phyloP scores from a whole-genome alignment of 2,113 vertebrate genomes.

The Laterallus jamaicensis region DNA sequence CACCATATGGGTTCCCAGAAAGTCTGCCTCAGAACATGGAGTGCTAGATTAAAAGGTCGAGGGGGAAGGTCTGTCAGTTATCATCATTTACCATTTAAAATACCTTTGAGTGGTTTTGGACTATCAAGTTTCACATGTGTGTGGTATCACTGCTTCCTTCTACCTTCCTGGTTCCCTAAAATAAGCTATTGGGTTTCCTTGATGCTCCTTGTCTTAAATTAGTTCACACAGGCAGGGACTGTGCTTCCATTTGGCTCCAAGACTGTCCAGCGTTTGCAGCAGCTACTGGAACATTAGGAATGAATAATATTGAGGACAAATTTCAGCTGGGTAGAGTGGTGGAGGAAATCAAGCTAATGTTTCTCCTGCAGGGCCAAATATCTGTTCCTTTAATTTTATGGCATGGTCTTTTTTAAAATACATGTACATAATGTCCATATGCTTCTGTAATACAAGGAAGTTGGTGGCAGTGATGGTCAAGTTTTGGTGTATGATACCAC shows the following conservation, averaged over 20 bases:
- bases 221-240: not conserved
- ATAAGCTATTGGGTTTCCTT: not conserved
- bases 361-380: not conserved
- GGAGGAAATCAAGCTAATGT: not conserved
- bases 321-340: not conserved
- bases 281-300: not conserved
- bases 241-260: not conserved
- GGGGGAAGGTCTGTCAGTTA: not conserved
- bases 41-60: not conserved
- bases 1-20: not conserved
- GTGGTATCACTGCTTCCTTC: not conserved
- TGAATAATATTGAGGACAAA: not conserved
- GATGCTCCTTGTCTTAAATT: not conserved
- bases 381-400: not conserved
- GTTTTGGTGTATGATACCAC: not conserved
- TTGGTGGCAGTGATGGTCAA: not conserved
- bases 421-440: not conserved
- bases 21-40: not conserved
- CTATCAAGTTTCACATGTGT: not conserved
- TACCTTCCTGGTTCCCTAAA: not conserved
- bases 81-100: not conserved
- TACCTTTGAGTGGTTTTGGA: not conserved
- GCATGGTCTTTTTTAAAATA: fast-evolving
- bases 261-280: not conserved
- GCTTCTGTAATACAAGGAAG: not conserved